A percentile compares a stretch with the other conserved stretches of the same genome.
These are phyloP conservation scores for Drosophila ironensis DNA, from an alignment of 1,140 invertebrate species.

Conservation along the genomic window DNA sequence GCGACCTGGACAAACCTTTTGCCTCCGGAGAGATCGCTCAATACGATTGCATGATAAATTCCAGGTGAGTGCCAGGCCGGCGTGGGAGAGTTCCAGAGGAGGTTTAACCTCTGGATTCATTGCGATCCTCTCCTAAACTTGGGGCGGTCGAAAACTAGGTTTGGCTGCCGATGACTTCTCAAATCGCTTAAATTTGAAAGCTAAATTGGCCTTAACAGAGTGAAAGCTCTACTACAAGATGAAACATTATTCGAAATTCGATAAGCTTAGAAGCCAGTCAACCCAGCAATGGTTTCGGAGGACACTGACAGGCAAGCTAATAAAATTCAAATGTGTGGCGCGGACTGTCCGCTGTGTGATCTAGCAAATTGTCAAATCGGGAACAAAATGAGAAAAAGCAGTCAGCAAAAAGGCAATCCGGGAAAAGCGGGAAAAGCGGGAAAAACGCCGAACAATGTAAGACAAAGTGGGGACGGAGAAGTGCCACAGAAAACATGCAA, in stretches of 20 bases:
- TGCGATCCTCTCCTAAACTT: not conserved
- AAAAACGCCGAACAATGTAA: conserved; percentile 65
- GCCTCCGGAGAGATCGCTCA: conserved; percentile 26
- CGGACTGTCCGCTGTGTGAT: conserved; percentile 64
- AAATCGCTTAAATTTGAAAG: no score
- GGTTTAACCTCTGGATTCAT: not conserved
- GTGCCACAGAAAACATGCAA: conserved; percentile 68
- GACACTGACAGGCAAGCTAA: conserved; percentile 62
- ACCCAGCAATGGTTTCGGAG: conserved; percentile 1
- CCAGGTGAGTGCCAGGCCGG: conserved; percentile 5
- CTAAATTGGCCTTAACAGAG: no score
- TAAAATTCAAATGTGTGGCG: conserved; percentile 81
- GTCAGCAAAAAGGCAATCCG: conserved; percentile 14
- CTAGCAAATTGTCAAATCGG: conserved; percentile 53
- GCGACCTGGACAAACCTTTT: conserved; percentile 25
- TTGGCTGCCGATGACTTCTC: no score
- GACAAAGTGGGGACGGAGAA: conserved; percentile 39
- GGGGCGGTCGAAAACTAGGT: not conserved
- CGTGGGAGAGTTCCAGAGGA: conserved; percentile 20
- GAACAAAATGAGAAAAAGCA: conserved; percentile 34
- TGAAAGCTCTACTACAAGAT: no score
- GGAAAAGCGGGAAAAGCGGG: no score
- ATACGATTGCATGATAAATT: conserved; percentile 28
- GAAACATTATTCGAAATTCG: no score
- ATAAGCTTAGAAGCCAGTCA: no score